A percentile compares a stretch with the other conserved stretches of the same genome.
Evolutionary conservation across 2,888 invertebrate species (phyloP).

Genomic region (Tuta absoluta): DNA sequence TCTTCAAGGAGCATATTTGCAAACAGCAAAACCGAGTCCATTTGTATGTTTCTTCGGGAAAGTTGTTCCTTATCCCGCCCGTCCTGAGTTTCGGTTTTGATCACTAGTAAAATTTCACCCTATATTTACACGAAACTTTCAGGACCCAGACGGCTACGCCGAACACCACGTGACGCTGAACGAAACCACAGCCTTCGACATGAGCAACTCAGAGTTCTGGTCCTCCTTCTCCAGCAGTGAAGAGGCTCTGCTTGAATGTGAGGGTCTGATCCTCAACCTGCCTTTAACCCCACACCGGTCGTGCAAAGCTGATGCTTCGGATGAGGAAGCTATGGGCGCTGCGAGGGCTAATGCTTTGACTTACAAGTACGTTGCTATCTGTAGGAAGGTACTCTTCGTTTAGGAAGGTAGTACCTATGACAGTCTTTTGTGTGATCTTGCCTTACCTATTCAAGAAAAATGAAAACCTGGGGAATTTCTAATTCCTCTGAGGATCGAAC

Average conservation of each 20-base stretch:
- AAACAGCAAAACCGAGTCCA: no score
- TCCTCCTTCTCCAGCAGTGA: constrained; percentile 91
- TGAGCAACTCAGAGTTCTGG: constrained; percentile 90
- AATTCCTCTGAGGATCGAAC: no score
- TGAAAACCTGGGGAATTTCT: no score
- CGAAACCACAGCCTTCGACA: constrained; percentile 84
- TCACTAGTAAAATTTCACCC: no score
- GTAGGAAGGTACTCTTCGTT: no score
- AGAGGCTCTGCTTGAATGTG: constrained; percentile 87
- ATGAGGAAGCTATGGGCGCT: constrained; percentile 72
- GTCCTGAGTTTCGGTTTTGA: no score
- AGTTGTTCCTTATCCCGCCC: no score
- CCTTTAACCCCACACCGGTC: constrained; percentile 84
- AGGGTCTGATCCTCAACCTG: constrained; percentile 86
- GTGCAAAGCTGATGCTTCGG: constrained; percentile 69
- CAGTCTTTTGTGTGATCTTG: no score
- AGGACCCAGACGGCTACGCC: constrained; percentile 83
- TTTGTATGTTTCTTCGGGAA: no score
- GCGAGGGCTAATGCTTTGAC: constrained; percentile 83
- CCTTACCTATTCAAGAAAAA: no score
- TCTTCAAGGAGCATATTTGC: no score
- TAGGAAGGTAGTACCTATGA: no score
- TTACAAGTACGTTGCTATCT: constrained; percentile 76
- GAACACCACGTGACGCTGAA: constrained; percentile 83
- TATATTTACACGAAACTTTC: constrained; percentile 50